Conservation (phyloP, 2,113 vertebrate genomes). For the Hippocampus barbouri region DNA sequence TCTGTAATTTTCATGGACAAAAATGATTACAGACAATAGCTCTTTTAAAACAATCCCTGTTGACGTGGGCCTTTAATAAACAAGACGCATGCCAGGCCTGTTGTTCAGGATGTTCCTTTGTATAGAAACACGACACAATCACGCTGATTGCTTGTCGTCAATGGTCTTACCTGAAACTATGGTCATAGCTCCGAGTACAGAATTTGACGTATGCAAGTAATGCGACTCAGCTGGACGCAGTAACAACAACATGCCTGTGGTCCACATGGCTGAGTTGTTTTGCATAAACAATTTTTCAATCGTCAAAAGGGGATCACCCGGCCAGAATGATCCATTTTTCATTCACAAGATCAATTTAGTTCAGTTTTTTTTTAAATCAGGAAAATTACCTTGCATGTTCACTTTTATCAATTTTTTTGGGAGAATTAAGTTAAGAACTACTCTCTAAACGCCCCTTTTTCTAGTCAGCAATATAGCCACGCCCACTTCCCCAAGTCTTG, state of each 20-base stretch:
- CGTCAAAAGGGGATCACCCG: no score
- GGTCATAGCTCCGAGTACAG: background rate
- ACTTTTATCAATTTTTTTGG: no score
- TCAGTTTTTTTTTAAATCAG: no score
- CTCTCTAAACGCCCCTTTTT: no score
- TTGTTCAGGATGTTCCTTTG: background rate
- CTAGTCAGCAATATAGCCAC: no score
- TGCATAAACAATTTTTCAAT: background rate
- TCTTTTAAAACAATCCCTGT: background rate
- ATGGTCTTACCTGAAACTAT: background rate
- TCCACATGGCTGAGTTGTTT: background rate
- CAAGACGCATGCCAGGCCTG: no score
- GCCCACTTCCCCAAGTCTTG: no score
- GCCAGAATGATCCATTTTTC: no score
- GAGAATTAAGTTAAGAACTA: no score
- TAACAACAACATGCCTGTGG: background rate
- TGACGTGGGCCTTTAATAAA: background rate
- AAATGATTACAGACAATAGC: background rate
- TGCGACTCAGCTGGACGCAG: background rate
- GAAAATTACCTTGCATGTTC: no score
- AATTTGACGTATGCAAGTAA: conserved; percentile 1
- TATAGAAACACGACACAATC: background rate
- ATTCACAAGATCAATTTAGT: no score
- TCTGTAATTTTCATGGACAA: background rate
- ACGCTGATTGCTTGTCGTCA: background rate